Conservation (phyloP, 2,888 invertebrate genomes). For the Drosophila demipolita region DNA sequence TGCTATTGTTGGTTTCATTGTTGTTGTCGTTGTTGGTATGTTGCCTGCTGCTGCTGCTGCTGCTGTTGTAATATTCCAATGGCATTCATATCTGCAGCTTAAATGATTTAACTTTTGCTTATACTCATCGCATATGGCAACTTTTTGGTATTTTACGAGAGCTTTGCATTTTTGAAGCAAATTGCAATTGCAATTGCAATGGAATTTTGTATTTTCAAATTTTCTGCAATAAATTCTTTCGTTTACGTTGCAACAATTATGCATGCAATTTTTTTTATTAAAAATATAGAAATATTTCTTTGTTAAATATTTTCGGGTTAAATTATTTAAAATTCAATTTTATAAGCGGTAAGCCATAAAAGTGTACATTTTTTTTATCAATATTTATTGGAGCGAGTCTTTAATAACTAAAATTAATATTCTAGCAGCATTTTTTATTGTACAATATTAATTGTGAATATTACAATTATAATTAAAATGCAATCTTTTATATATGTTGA, state of each 20-base stretch:
- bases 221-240: neutral
- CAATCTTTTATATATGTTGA: neutral
- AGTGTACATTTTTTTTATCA: neutral
- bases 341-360: neutral
- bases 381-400: neutral
- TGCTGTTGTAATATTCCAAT: conserved; percentile 26
- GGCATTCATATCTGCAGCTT: conserved; percentile 43
- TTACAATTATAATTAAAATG: neutral
- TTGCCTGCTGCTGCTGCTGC: neutral
- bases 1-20: conserved; percentile 9
- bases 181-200: conserved; percentile 6
- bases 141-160: conserved; percentile 20
- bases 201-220: neutral
- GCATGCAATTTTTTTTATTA: neutral
- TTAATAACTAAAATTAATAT: neutral
- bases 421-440: neutral
- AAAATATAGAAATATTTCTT: neutral
- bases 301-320: neutral
- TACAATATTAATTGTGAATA: neutral
- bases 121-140: conserved; percentile 7
- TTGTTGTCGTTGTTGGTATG: neutral
- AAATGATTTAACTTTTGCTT: conserved; percentile 28
- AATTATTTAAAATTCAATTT: neutral
- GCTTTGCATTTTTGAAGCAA: conserved; percentile 12
- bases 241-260: neutral